These are phyloP conservation scores for Agelas oroides DNA, from an alignment of 37 sponge, comb jelly and placozoan species.

Conservation along the genomic window DNA sequence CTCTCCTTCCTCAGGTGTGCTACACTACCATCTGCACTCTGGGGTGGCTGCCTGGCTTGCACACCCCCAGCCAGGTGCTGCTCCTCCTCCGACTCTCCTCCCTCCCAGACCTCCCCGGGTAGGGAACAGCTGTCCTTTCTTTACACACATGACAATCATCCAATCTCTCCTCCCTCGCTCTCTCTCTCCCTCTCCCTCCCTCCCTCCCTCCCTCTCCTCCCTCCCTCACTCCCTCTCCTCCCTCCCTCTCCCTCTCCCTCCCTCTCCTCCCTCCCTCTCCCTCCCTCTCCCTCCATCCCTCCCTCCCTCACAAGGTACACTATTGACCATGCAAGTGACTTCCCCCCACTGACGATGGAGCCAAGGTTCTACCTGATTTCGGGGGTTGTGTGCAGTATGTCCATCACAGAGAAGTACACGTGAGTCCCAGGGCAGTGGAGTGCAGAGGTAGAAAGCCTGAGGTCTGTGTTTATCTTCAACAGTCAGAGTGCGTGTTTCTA, in stretches of 20 bases:
- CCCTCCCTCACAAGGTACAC: conserved; percentile 34
- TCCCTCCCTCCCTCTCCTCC: too few species aligned
- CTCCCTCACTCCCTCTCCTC: too few species aligned
- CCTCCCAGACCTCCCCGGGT: conserved; percentile 51
- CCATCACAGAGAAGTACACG: conserved; percentile 32
- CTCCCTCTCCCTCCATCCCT: too few species aligned
- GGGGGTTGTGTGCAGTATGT: conserved; percentile 43
- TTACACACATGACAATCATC: too few species aligned
- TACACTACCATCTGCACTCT: conserved; percentile 28
- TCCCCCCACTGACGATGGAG: conserved; percentile 10
- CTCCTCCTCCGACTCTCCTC: conserved; percentile 41
- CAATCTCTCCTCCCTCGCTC: too few species aligned
- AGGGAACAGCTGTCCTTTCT: too few species aligned
- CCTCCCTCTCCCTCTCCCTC: too few species aligned
- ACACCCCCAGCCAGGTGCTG: conserved; percentile 31
- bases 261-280: too few species aligned
- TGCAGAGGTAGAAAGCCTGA: too few species aligned
- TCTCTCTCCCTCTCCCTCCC: not conserved
- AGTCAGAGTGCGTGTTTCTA: conserved; percentile 58
- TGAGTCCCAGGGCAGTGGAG: conserved; percentile 1
- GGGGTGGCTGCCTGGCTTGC: conserved; percentile 50
- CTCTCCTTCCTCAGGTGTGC: conserved; percentile 8
- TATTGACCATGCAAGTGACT: conserved; percentile 21
- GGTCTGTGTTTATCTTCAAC: not conserved
- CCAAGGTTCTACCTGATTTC: conserved; percentile 32